These are phyloP conservation scores for Amiota mariae DNA, from an alignment of 2,888 invertebrate genomes.

Conservation along the genomic window DNA sequence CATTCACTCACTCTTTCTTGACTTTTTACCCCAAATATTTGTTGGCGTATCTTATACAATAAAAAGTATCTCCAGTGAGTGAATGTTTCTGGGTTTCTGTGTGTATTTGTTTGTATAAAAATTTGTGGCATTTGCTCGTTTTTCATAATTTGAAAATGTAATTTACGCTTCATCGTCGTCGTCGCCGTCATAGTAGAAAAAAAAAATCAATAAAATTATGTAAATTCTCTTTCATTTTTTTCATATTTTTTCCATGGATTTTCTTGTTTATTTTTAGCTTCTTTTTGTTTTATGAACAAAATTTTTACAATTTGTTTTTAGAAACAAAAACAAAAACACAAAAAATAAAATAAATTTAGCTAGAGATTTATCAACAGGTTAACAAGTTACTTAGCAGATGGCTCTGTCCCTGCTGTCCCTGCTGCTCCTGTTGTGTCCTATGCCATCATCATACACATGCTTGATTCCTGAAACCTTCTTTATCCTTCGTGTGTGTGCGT, in stretches of 20 bases:
- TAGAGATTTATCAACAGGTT: slow-evolving; percentile 63
- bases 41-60: no score
- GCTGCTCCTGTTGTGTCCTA: not conserved
- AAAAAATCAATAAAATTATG: slow-evolving; percentile 52
- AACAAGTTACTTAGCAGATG: slow-evolving; percentile 56
- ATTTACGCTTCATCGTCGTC: slow-evolving; percentile 48
- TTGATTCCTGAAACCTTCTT: not conserved
- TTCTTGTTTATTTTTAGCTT: not conserved
- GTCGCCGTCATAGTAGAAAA: not conserved
- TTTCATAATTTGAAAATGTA: slow-evolving; percentile 61
- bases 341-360: slow-evolving; percentile 54
- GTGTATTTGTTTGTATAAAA: not conserved
- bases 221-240: no score
- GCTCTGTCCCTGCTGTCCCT: slow-evolving; percentile 48
- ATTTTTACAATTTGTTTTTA: not conserved
- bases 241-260: no score
- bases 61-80: not conserved
- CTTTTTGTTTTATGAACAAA: no score
- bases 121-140: slow-evolving; percentile 50
- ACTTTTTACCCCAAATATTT: not conserved
- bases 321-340: slow-evolving; percentile 29
- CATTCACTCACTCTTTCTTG: not conserved
- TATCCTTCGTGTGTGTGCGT: no score
- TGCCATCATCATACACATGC: not conserved
- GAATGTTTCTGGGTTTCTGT: not conserved